Percentiles rank a stretch among this genome's conserved stretches.
Evolutionary conservation across 2,888 invertebrate genomes (phyloP).

Genomic region (Drosophila barbarae): DNA sequence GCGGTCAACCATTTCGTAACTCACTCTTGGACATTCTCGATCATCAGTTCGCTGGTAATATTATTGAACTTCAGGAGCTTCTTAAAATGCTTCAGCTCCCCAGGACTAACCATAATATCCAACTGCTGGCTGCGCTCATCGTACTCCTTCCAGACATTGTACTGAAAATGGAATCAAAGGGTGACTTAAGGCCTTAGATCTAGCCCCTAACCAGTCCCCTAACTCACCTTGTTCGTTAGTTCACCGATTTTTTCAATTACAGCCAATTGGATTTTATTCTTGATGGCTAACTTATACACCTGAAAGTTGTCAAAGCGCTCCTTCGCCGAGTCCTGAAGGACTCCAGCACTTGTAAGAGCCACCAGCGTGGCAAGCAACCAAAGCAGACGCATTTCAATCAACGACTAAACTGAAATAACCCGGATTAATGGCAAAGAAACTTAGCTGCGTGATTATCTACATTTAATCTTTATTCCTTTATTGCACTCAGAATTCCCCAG

Average conservation of each 20-base stretch:
- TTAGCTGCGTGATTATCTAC: conserved; percentile 2
- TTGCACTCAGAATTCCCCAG: conserved; percentile 23
- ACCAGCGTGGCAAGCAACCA: conserved; percentile 54
- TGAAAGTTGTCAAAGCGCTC: conserved; percentile 76
- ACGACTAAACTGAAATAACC: conserved; percentile 27
- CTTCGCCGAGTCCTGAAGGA: conserved; percentile 49
- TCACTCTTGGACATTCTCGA: conserved; percentile 83
- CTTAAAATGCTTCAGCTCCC: conserved; percentile 80
- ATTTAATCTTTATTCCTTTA: conserved; percentile 52
- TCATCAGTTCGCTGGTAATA: conserved; percentile 79
- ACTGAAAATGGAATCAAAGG: conserved; percentile 45
- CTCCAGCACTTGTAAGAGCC: conserved; percentile 51
- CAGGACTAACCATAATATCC: conserved; percentile 83
- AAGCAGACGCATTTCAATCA: conserved; percentile 53
- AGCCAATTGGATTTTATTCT: conserved; percentile 80
- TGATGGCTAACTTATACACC: conserved; percentile 79
- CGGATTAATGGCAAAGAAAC: conserved; percentile 11
- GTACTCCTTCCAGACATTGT: conserved; percentile 75
- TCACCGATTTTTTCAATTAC: conserved; percentile 65
- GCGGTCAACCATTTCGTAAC: conserved; percentile 1
- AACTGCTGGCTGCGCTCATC: conserved; percentile 78
- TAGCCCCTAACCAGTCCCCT: neutral
- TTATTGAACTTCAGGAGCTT: conserved; percentile 77
- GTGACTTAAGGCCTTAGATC: neutral
- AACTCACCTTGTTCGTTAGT: conserved; percentile 34